phyloP scores from a whole-genome alignment of 2,888 invertebrate genomes.

The Cosmorhoe ocellata region DNA sequence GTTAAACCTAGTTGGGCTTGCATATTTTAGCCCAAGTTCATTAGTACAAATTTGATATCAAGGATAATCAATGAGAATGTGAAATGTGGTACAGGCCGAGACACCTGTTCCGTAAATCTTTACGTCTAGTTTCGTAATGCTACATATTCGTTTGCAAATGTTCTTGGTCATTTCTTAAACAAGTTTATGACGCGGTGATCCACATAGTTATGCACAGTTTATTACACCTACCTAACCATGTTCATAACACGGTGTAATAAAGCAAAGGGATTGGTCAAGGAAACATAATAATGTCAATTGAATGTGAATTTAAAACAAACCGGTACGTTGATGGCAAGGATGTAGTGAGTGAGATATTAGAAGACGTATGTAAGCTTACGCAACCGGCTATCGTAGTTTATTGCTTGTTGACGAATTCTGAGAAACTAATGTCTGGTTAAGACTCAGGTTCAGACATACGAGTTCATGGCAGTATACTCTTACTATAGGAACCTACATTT shows the following conservation, averaged over 20 bases:
- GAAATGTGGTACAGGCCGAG: conserved; percentile 4
- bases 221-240: conserved; percentile 21
- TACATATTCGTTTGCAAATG: conserved; percentile 30
- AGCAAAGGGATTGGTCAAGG: conserved; percentile 30
- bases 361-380: conserved; percentile 10
- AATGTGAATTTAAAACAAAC: conserved; percentile 29
- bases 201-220: conserved; percentile 35
- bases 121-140: conserved; percentile 25
- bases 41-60: background rate
- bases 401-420: conserved; percentile 11
- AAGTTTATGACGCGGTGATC: conserved; percentile 35
- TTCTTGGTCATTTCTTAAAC: conserved; percentile 32
- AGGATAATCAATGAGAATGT: conserved; percentile 1
- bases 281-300: conserved; percentile 33
- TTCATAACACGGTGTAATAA: conserved; percentile 23
- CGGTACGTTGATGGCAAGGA: conserved; percentile 22
- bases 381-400: conserved; percentile 16
- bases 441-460: too few relatives aligned
- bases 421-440: conserved; percentile 1
- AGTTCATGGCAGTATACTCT: too few relatives aligned
- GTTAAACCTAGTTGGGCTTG: background rate
- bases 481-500: too few relatives aligned
- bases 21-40: background rate
- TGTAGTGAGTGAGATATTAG: conserved; percentile 15
- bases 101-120: conserved; percentile 14